Base-by-base conservation (phyloP, 2,113 vertebrate genomes). In the Castor canadensis region DNA sequence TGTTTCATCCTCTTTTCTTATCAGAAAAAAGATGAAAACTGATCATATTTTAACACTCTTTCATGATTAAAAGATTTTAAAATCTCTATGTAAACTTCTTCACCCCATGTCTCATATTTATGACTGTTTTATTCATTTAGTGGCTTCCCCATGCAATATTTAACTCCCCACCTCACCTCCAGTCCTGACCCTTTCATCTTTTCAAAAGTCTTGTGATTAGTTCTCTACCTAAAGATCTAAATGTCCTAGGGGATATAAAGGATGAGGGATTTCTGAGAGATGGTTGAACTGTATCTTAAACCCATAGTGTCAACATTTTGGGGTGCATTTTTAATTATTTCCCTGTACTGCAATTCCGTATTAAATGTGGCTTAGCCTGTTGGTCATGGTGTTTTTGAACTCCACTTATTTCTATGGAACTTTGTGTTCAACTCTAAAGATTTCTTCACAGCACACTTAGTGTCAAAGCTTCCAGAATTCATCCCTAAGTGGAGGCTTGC, bases 41-140 rank as follows among this genome's bases (percentile, higher is more conserved):
- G 30, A 7, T 54, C 92, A 88, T 10, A 49, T 80, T 77, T 26
- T 80, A 30, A 30, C 9, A 84, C 62, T 56, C 45, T 58, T 80
- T 95, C 82, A 75, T 86, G 47, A 82, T n/a, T 45, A 80, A 81
- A n/a, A n/a, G n/a, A n/a, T n/a, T n/a, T n/a, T n/a, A n/a, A 85
- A 62, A 52, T 40, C 15, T 45, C 38, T 64, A 15, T 75, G 8
- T 82, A 87, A 95, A 32, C 60, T 9, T 67, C 84, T 32, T 84
- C 84, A 52, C 40, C 24, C 17, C 6, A 43, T 52, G 77, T 62
- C 47, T 95, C 75, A n/a, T 32, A 38, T 77, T 88, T 49, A 32
- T 96, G 9, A 73, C 13, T n/a, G 1, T 43, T 75, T 47, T 47
- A 67, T 66, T 81, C 49, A 54, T 60, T 90, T 72, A 87, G 28